Evolutionary conservation across 2,797 vertebrate species (phyloP), one percentile per base, ranked within the genome.

Genomic region (Taeniopygia guttata): DNA sequence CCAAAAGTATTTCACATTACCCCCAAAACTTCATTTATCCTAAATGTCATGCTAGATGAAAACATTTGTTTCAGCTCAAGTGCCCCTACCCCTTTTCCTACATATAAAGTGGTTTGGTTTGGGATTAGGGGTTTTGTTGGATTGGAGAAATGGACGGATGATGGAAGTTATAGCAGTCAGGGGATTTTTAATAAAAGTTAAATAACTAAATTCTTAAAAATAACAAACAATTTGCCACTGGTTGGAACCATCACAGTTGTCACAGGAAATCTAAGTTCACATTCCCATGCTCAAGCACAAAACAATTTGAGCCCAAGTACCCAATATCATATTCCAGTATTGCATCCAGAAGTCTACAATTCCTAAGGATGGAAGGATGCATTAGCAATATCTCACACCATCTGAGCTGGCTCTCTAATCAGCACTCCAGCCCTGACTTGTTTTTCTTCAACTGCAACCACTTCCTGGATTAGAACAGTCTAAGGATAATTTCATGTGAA

Each of bases 1-100:
- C 13, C 43, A 87, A 38, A 87, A 91, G n/a, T 66, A 91, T 82
- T 95, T 91, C 42, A 60, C 64, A 87, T 85, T 52, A 90, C 54
- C 46, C 73, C 32, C 46, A 26, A 84, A 83, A 78, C 2, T 62
- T 22, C 54, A 23, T 62, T 82, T 55, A 66, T 45, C 15, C 36
- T 66, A 72, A 66, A 40, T 8, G 13, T 64, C 66, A 84, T 15
- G 9, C 72, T 90, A 55, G 30, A 79, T 19, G 11, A 79, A 94
- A 89, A 81, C 10, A 68, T 38, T 87, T 63, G 23, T 60, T 95
- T 85, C 56, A 23, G 46, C 32, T 66, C 51, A 80, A 77, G 19
- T 62, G 59, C 1, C 15, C 18, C 32, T 26, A 48, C 2, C 18
- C 16, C 25, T 42, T 89, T 63, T 10, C 8, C n/a, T 82, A 45